Percentiles rank a stretch among this genome's conserved stretches.
These are phyloP conservation scores for Chloropsis hardwickii DNA, from an alignment of 2,113 vertebrate genomes.

Conservation along the genomic window DNA sequence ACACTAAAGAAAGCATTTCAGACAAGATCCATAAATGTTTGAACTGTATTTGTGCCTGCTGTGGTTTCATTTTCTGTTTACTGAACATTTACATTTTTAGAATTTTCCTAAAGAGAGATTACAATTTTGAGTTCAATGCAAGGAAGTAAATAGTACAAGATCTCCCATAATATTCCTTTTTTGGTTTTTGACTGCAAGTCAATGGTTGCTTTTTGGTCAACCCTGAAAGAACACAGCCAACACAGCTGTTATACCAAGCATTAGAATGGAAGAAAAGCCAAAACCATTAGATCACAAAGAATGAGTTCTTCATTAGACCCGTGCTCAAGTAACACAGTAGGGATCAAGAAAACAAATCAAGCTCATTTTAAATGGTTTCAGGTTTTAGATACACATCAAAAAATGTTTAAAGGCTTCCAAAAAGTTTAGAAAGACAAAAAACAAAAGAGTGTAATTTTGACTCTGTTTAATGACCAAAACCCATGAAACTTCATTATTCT, in stretches of 20 bases:
- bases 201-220: background rate
- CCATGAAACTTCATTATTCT: background rate
- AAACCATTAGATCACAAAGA: background rate
- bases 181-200: background rate
- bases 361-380: background rate
- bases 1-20: background rate
- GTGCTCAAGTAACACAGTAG: background rate
- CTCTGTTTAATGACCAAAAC: background rate
- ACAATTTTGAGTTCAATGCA: background rate
- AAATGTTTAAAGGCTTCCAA: background rate
- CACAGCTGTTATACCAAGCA: too few species aligned
- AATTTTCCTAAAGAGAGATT: background rate
- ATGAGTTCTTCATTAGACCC: background rate
- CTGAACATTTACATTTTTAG: background rate
- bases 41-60: background rate
- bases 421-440: background rate
- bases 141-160: background rate
- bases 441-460: background rate
- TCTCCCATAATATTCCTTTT: background rate
- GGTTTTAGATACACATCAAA: background rate
- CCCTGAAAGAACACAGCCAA: background rate
- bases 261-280: background rate
- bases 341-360: background rate
- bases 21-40: background rate
- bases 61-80: background rate